Percentiles rank a stretch among this genome's conserved stretches.
Conservation (phyloP, 1,140 invertebrate genomes). For the Centruroides vittatus region DNA sequence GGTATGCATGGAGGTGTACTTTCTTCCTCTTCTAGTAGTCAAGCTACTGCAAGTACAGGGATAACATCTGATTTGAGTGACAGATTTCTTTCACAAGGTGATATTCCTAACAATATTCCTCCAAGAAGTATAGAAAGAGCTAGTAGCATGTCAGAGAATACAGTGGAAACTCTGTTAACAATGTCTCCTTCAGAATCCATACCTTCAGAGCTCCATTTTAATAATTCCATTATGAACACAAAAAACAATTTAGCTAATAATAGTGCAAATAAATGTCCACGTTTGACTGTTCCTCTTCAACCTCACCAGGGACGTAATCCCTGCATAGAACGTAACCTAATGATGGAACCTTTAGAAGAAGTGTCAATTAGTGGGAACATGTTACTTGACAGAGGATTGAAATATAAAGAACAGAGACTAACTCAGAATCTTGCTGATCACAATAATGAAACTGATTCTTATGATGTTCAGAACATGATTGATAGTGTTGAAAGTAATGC, state of each 20-base stretch:
- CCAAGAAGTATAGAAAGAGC: no score
- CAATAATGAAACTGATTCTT: constrained; percentile 20
- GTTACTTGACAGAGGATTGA: constrained; percentile 40
- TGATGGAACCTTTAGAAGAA: constrained; percentile 44
- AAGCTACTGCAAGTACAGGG: constrained; percentile 1
- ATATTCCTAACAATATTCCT: constrained; percentile 12
- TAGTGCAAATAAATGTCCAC: constrained; percentile 18
- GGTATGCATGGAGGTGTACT: neutral
- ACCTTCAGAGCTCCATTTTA: constrained; percentile 7
- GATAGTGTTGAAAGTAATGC: constrained; percentile 25
- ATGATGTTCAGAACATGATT: constrained; percentile 35
- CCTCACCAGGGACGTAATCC: constrained; percentile 79
- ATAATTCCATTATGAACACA: constrained; percentile 15
- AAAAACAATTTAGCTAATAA: constrained; percentile 14
- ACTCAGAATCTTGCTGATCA: constrained; percentile 22
- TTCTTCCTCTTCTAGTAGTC: constrained; percentile 5
- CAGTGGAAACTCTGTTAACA: constrained; percentile 32
- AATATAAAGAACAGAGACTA: constrained; percentile 41
- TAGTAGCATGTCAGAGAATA: constrained; percentile 28
- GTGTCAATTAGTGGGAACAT: constrained; percentile 41
- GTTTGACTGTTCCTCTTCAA: constrained; percentile 38
- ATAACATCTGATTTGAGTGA: constrained; percentile 3
- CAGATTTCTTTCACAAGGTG: neutral
- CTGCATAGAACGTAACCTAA: constrained; percentile 70
- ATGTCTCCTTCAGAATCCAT: constrained; percentile 28